Evolutionary conservation across 2,797 vertebrate genomes (phyloP).

Genomic region (Danio aesculapii): DNA sequence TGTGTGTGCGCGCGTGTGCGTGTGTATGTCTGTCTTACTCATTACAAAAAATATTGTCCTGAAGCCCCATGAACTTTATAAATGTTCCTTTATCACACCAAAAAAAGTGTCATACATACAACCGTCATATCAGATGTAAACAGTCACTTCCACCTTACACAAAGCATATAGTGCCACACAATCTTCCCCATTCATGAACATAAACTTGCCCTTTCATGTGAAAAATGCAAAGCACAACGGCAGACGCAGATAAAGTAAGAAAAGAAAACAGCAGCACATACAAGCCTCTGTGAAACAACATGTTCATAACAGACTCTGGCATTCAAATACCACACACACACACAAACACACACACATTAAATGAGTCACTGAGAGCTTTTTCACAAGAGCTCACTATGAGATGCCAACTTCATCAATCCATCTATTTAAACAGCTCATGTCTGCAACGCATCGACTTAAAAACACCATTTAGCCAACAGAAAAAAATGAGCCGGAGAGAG

Average conservation of each 20-base stretch:
- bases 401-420: constrained; percentile 62
- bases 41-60: not conserved
- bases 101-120: not conserved
- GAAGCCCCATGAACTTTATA: not conserved
- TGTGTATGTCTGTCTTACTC: not conserved
- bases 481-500: not conserved
- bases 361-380: constrained; percentile 64
- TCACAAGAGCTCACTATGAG: constrained; percentile 63
- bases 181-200: not conserved
- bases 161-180: not conserved
- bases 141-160: not conserved
- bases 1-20: no score
- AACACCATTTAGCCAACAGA: constrained; percentile 24
- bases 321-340: constrained; percentile 48
- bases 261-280: not conserved
- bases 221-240: constrained; percentile 14
- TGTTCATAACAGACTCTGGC: constrained; percentile 19
- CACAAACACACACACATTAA: constrained; percentile 45
- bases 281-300: constrained; percentile 29
- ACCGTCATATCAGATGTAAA: not conserved
- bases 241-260: not conserved
- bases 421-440: constrained; percentile 52
- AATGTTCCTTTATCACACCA: not conserved
- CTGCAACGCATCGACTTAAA: constrained; percentile 25
- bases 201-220: not conserved